Evolutionary conservation across 2,797 vertebrate species (phyloP).

Genomic region (Rhyacichthys aspro): DNA sequence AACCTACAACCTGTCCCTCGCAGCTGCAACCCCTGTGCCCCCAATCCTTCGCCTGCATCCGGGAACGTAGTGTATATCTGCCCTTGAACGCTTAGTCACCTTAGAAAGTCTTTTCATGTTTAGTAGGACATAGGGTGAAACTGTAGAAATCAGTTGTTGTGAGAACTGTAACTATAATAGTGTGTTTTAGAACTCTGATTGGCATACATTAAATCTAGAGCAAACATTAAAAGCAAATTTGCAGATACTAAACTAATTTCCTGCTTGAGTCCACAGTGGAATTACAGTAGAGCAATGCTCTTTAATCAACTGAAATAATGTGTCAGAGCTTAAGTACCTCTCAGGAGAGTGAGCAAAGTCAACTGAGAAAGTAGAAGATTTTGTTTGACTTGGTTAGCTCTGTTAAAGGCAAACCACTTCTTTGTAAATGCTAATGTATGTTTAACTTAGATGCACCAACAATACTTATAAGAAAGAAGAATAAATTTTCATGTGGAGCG

Average conservation of each 20-base stretch:
- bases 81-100: neutral
- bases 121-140: too few species aligned
- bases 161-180: too few species aligned
- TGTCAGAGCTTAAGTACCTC: conserved; percentile 5
- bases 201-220: neutral
- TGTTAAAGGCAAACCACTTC: conserved; percentile 22
- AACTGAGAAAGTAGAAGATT: conserved; percentile 7
- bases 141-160: too few species aligned
- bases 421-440: too few species aligned
- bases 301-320: conserved; percentile 2
- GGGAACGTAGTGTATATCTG: neutral
- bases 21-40: conserved; percentile 36
- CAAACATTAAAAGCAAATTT: conserved; percentile 7
- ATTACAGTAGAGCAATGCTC: neutral
- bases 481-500: too few species aligned
- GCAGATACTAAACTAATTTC: conserved; percentile 4
- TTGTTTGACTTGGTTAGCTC: conserved; percentile 18
- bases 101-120: neutral
- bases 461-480: too few species aligned
- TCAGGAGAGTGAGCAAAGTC: neutral
- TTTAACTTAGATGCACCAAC: too few species aligned
- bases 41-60: conserved; percentile 39
- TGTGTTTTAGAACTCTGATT: neutral
- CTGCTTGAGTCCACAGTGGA: conserved; percentile 1
- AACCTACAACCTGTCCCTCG: conserved; percentile 26